Conservation (phyloP, 2,888 invertebrate species). For the Hydraecia micacea region DNA sequence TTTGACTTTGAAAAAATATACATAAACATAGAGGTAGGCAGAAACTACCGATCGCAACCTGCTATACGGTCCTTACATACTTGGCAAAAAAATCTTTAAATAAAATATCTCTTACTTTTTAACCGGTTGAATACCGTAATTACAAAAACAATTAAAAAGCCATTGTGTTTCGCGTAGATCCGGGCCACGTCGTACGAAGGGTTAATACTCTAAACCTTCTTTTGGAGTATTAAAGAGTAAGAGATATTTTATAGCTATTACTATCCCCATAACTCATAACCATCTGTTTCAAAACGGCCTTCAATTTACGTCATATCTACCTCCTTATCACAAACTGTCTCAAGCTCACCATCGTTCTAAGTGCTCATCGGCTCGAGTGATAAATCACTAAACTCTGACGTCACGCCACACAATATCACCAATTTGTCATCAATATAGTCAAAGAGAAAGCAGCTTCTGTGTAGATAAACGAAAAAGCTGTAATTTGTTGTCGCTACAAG, state of each 20-base stretch:
- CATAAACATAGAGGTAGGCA: background rate
- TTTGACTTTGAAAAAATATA: no score
- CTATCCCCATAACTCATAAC: background rate
- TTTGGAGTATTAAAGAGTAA: background rate
- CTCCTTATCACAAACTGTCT: conserved; percentile 46
- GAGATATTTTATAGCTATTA: background rate
- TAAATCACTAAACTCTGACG: conserved; percentile 58
- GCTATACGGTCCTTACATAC: background rate
- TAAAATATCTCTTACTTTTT: background rate
- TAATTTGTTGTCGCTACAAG: conserved; percentile 67
- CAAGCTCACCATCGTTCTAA: conserved; percentile 34
- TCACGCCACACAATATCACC: conserved; percentile 53
- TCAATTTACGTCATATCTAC: conserved; percentile 22
- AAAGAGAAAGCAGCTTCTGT: conserved; percentile 77
- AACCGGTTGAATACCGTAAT: background rate
- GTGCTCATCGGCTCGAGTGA: conserved; percentile 44
- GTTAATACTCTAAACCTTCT: background rate
- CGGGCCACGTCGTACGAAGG: background rate
- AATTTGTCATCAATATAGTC: conserved; percentile 65
- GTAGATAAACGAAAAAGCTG: conserved; percentile 77
- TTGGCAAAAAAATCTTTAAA: background rate
- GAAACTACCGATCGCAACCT: background rate
- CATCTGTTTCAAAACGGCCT: conserved; percentile 8
- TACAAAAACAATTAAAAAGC: background rate
- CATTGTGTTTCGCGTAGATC: background rate